These are phyloP conservation scores for Sus cebifrons DNA, from an alignment of 2,797 vertebrate genomes.

Conservation along the genomic window DNA sequence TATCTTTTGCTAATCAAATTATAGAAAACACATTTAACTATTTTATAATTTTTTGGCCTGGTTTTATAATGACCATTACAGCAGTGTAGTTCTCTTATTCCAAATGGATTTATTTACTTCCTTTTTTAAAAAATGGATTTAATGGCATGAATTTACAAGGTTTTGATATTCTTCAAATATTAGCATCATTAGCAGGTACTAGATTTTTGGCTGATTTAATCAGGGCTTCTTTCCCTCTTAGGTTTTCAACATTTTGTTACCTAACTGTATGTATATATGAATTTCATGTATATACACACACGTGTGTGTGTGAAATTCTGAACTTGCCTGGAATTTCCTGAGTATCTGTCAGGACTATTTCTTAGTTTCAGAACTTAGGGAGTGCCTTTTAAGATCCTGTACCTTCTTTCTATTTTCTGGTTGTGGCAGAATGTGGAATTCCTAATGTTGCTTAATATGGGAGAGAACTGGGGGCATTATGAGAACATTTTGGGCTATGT, in stretches of 20 bases:
- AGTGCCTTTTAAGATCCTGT: slow-evolving; percentile 15
- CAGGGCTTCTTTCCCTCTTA: slow-evolving; percentile 3
- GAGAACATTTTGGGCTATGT: not conserved
- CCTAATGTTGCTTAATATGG: slow-evolving; percentile 6
- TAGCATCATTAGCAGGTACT: not conserved
- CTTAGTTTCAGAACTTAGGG: slow-evolving; percentile 17
- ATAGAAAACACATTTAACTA: slow-evolving; percentile 32
- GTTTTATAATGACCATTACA: slow-evolving; percentile 55
- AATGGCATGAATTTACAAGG: slow-evolving; percentile 19
- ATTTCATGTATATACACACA: not conserved
- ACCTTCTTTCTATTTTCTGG: not conserved
- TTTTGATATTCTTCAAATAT: slow-evolving; percentile 48
- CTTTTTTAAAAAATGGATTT: not conserved
- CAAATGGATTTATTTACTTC: slow-evolving; percentile 32
- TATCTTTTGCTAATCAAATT: slow-evolving; percentile 48
- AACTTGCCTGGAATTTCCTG: not conserved
- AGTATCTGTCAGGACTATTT: not conserved
- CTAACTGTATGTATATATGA: not conserved
- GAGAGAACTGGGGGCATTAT: not conserved
- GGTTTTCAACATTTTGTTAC: slow-evolving; percentile 48
- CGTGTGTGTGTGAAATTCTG: not conserved
- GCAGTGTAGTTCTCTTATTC: not conserved
- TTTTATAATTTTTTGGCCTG: slow-evolving; percentile 38
- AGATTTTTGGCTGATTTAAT: not conserved
- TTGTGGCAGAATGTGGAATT: not conserved